Evolutionary conservation across 2,888 invertebrate species (phyloP), one percentile per base, ranked within the genome.

Genomic region (Gymnocheta viridis): DNA sequence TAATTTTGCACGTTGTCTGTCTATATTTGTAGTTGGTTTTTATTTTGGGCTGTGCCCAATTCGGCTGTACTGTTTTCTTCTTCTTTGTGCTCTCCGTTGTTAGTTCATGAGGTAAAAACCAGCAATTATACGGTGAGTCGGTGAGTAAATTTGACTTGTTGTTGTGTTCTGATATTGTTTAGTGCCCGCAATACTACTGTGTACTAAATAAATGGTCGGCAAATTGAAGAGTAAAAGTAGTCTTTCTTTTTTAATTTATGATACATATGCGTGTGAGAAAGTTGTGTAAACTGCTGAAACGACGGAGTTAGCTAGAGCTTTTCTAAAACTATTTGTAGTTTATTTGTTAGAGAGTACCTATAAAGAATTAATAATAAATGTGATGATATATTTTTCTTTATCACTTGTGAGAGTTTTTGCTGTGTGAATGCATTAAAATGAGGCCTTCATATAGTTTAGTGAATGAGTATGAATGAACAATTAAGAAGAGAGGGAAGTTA

Each of bases 1-100:
- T 56, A 22, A 29, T 72, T 69, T 83, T 81, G 60, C 64, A 67
- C 70, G 51, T 44, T 72, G 29, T 14, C 7, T 47, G n/a, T n/a
- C n/a, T n/a, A n/a, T n/a, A n/a, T n/a, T 66, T 47, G 29, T 24
- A 54, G 19, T 44, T 72, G 14, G 14, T 44, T 72, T 32, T 17
- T 54, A 44, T 49, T 56, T 47, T 64, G 32, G 10, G 27, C 24
- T 38, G 14, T 38, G 2, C 24, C n/a, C 67, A 67, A 44, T 41
- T 19, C 56, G 19, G 29, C 7, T 27, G 29, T n/a, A n/a, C n/a
- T n/a, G 7, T 62, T 79, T 79, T 60, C n/a, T n/a, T 5, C 19
- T 49, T n/a, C 22, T 41, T 6, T n/a, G n/a, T n/a, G n/a, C 27
- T 54, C 56, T 47, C 3, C n/a, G 35, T 44, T 29, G 32, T 60